Conservation (phyloP, 1,140 invertebrate genomes). For the Branchinecta lindahli region DNA sequence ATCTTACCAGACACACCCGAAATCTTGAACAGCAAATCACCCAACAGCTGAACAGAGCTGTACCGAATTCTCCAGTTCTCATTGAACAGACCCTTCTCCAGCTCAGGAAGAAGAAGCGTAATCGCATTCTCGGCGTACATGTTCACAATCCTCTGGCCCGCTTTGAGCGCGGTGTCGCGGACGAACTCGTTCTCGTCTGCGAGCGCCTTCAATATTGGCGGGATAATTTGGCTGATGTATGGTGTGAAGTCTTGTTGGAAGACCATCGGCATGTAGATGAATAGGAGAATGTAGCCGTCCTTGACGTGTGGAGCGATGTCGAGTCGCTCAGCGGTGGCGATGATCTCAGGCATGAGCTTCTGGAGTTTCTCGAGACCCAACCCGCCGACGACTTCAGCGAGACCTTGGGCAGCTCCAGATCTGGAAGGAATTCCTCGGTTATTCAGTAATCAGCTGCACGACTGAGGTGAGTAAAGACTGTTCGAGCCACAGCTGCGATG, state of each 20-base stretch:
- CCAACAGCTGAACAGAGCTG: slow-evolving; percentile 86
- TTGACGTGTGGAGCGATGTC: slow-evolving; percentile 95
- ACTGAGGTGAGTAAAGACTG: no score
- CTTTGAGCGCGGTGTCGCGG: slow-evolving; percentile 84
- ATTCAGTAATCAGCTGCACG: no score
- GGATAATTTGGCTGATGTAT: slow-evolving; percentile 94
- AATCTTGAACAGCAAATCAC: slow-evolving; percentile 89
- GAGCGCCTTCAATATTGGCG: slow-evolving; percentile 81
- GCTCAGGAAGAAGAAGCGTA: slow-evolving; percentile 73
- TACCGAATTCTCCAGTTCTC: slow-evolving; percentile 98
- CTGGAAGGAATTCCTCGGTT: slow-evolving; percentile 25
- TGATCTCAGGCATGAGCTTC: slow-evolving; percentile 91
- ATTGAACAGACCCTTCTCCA: slow-evolving; percentile 85
- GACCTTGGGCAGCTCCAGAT: slow-evolving; percentile 93
- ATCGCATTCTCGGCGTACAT: slow-evolving; percentile 93
- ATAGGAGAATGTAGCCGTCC: slow-evolving; percentile 99
- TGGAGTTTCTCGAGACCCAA: slow-evolving; percentile 87
- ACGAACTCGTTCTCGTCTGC: slow-evolving; percentile 99
- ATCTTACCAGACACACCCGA: slow-evolving; percentile 97
- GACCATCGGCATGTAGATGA: slow-evolving; percentile 95
- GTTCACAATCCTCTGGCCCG: slow-evolving; percentile 92
- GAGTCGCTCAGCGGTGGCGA: slow-evolving; percentile 76
- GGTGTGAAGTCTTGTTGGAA: slow-evolving; percentile 88
- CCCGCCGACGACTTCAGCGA: slow-evolving; percentile 85
- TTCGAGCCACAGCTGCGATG: no score